Evolutionary conservation across 2,888 invertebrate species (phyloP), one percentile per base, ranked within the genome.

Genomic region (Stomorhina lunata): DNA sequence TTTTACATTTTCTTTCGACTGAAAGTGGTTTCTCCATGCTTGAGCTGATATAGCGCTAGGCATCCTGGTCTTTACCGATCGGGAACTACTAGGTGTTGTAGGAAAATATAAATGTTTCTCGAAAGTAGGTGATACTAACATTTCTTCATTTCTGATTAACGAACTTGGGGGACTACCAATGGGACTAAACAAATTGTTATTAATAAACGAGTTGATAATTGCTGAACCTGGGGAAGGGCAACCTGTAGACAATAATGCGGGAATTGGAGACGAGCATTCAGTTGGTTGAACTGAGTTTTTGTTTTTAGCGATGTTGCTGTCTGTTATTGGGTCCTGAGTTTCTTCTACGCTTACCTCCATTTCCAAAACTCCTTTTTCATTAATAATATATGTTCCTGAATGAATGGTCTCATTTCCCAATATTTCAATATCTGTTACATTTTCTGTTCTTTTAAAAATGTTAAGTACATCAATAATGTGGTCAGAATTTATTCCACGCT

Each of bases 401-500:
- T 66, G 66, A 37, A 66, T 32, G 2, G 66, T 66, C 4, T 37
- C 25, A 10, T 66, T 12, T 12, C 32, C 40, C 25, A 66, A 53
- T 20, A 66, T 66, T 66, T 50, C 66, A 25, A 66, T n/a, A n/a
- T n/a, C n/a, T n/a, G n/a, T n/a, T n/a, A n/a, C n/a, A n/a, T n/a
- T n/a, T n/a, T n/a, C n/a, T n/a, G n/a, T n/a, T n/a, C n/a, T n/a
- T n/a, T 32, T 32, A 6, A 32, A 32, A 6, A 9, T 9, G 4
- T 32, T 32, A 32, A 32, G 4, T 32, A 6, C 32, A 32, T 75
- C 50, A 40, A 50, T 20, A 20, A 69, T n/a, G 12, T 27, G 9
- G 10, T 78, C 63, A 32, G 69, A 29, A 55, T 78, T 37, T 9
- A 69, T 25, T 5, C 61, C 69, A 59, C 22, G 34, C 32, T 68